Conservation (phyloP, 2,888 invertebrate genomes). For the Gymnosoma rotundatum region DNA sequence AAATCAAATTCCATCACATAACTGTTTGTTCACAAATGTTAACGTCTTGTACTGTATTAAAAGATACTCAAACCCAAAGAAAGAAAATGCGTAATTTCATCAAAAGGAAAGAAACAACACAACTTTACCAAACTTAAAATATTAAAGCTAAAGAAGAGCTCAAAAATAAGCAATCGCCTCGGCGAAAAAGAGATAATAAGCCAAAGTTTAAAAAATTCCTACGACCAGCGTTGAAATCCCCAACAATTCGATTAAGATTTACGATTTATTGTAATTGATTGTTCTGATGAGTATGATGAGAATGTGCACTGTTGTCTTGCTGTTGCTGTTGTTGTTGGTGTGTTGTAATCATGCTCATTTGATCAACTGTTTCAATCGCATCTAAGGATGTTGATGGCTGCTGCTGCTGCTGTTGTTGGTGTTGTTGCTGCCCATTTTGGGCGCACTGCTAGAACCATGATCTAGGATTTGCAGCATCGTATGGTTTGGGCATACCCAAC, state of each 20-base stretch:
- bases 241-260: constrained; percentile 19
- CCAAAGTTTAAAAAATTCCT: constrained; percentile 20
- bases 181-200: neutral
- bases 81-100: neutral
- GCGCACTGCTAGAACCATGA: constrained; percentile 86
- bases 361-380: constrained; percentile 69
- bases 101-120: constrained; percentile 4
- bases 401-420: constrained; percentile 41
- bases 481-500: constrained; percentile 88
- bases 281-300: constrained; percentile 52
- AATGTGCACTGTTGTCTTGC: constrained; percentile 44
- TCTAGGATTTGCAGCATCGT: constrained; percentile 87
- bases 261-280: constrained; percentile 56
- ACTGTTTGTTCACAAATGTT: too few relatives aligned
- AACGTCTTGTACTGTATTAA: neutral
- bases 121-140: neutral
- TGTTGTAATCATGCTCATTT: constrained; percentile 71
- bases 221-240: constrained; percentile 68
- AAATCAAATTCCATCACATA: too few relatives aligned
- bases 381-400: constrained; percentile 56
- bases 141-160: neutral
- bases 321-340: constrained; percentile 41
- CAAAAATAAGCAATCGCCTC: neutral
- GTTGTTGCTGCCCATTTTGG: constrained; percentile 66
- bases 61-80: neutral